phyloP scores from a whole-genome alignment of 2,888 invertebrate genomes.

The Acleris cristana region DNA sequence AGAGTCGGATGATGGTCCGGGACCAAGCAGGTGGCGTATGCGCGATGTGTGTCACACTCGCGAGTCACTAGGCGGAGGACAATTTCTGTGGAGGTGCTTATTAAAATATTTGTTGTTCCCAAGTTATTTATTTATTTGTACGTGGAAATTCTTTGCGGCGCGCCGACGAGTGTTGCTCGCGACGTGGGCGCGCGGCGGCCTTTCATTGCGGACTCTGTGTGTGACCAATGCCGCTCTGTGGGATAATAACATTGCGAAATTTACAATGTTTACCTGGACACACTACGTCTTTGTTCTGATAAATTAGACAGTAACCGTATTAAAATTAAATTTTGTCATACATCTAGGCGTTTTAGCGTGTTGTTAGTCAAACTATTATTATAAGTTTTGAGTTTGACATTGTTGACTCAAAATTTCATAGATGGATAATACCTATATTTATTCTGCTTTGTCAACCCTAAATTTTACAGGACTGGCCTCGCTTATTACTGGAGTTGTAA shows the following conservation, averaged over 20 bases:
- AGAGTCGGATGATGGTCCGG: constrained; percentile 25
- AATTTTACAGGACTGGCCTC: too few species aligned
- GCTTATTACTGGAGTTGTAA: too few species aligned
- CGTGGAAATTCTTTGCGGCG: constrained; percentile 69
- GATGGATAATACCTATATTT: too few species aligned
- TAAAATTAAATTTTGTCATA: constrained; percentile 4
- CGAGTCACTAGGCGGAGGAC: constrained; percentile 72
- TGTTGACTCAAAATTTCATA: not conserved
- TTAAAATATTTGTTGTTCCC: constrained; percentile 83
- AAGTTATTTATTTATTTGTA: constrained; percentile 83
- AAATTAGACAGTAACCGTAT: constrained; percentile 15
- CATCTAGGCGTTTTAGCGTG: not conserved
- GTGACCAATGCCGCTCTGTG: constrained; percentile 72
- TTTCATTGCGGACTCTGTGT: constrained; percentile 55
- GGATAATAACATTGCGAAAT: constrained; percentile 73
- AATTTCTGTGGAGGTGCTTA: constrained; percentile 79
- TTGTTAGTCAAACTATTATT: not conserved
- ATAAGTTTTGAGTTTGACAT: not conserved
- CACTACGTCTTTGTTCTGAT: constrained; percentile 39
- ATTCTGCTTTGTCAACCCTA: too few species aligned
- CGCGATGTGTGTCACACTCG: constrained; percentile 61
- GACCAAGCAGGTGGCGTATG: constrained; percentile 60
- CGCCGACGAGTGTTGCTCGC: constrained; percentile 63
- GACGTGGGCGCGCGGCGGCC: constrained; percentile 51
- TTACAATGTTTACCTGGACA: constrained; percentile 48